Conservation (phyloP, 1,140 invertebrate genomes). For the Calephelis virginiensis region DNA sequence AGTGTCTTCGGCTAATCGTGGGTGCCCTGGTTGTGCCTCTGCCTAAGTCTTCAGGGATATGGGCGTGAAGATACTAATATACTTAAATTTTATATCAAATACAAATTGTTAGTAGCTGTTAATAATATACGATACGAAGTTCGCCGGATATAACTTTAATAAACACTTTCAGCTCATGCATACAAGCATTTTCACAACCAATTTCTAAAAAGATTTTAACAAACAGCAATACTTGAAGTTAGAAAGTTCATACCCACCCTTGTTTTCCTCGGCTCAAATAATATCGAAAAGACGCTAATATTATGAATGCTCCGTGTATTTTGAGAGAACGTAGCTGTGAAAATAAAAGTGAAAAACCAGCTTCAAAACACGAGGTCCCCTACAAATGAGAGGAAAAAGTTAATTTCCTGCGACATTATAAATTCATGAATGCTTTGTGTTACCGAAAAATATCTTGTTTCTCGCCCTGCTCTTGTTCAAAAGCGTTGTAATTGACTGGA, state of each 20-base stretch:
- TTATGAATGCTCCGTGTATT: background rate
- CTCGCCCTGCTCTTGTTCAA: constrained; percentile 15
- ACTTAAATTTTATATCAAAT: too few species aligned
- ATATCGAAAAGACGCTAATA: background rate
- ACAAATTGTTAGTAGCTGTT: too few species aligned
- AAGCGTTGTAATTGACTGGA: constrained; percentile 14
- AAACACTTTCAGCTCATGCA: too few species aligned
- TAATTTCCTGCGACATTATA: constrained; percentile 65
- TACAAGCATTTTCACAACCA: too few species aligned
- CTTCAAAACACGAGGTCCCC: constrained; percentile 10
- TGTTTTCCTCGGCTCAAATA: background rate
- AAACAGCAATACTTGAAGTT: too few species aligned
- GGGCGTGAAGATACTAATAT: too few species aligned
- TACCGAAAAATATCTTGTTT: constrained; percentile 63
- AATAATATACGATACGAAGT: too few species aligned
- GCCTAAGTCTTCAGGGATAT: too few species aligned
- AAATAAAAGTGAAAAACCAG: constrained; percentile 4
- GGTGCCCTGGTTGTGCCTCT: too few species aligned
- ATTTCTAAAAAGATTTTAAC: too few species aligned
- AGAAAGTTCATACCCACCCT: background rate
- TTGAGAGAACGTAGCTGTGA: background rate
- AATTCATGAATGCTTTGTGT: constrained; percentile 69
- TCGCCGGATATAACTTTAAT: too few species aligned
- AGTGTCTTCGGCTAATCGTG: too few species aligned
- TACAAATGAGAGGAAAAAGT: constrained; percentile 55